phyloP scores from a whole-genome alignment of 2,113 vertebrate species.

The Cinclus cinclus region DNA sequence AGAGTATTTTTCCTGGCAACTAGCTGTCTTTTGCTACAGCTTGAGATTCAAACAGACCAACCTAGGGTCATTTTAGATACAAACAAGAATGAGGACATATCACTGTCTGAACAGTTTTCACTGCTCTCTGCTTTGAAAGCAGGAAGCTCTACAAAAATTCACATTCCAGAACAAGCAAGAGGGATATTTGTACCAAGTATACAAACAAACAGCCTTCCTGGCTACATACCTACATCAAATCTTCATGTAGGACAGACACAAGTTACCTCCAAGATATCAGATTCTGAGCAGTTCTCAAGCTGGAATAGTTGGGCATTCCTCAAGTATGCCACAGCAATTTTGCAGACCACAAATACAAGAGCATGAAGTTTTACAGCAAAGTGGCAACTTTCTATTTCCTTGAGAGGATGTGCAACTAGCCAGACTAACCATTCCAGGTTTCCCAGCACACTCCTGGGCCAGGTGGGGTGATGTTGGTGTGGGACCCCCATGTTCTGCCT shows the following conservation, averaged over 20 bases:
- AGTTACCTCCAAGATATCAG: background rate
- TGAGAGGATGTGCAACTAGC: background rate
- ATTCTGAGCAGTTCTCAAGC: background rate
- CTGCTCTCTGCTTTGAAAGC: background rate
- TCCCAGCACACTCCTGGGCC: background rate
- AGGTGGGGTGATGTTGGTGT: background rate
- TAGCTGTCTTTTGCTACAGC: background rate
- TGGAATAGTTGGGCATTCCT: background rate
- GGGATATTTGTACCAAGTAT: background rate
- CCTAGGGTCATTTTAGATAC: background rate
- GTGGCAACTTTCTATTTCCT: background rate
- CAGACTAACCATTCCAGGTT: background rate
- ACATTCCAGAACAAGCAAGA: background rate
- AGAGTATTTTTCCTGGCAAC: slow-evolving; percentile 8
- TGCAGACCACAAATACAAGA: background rate
- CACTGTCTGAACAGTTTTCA: background rate
- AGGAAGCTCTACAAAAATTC: background rate
- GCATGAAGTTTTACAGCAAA: background rate
- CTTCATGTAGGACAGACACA: background rate
- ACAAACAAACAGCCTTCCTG: background rate
- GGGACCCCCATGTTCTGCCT: background rate
- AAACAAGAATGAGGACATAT: background rate
- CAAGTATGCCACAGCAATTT: background rate
- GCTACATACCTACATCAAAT: background rate
- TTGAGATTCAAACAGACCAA: background rate